Evolutionary conservation across 2,797 vertebrate genomes (phyloP).

Genomic region (Falco rusticolus): DNA sequence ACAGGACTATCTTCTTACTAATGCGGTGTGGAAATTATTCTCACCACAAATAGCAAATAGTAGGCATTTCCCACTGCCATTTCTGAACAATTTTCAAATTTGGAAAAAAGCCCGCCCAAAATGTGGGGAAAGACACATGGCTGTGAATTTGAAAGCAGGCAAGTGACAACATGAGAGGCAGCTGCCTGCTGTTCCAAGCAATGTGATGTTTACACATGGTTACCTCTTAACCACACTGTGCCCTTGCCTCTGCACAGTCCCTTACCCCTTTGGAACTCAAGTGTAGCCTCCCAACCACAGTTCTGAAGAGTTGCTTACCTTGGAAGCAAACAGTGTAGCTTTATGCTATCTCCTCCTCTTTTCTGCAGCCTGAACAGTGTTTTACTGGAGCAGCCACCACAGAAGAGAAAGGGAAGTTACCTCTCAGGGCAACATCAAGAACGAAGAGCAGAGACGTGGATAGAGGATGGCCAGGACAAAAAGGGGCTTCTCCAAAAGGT

Average conservation of each 20-base stretch:
- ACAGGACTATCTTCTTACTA: neutral
- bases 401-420: neutral
- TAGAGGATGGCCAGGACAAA: neutral
- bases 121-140: rapidly evolving
- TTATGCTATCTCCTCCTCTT: neutral
- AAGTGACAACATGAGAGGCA: neutral
- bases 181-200: neutral
- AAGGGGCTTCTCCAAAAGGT: neutral
- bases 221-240: neutral
- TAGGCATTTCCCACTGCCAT: neutral
- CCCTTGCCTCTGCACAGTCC: too few species aligned
- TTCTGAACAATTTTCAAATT: neutral
- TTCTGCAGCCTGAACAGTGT: neutral
- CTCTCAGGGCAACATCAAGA: neutral
- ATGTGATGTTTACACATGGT: rapidly evolving
- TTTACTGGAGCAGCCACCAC: neutral
- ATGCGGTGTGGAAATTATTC: neutral
- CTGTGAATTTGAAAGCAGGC: neutral
- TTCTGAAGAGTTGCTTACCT: rapidly evolving
- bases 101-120: rapidly evolving
- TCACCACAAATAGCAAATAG: neutral
- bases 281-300: neutral
- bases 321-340: neutral
- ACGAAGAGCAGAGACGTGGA: neutral
- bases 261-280: neutral